Evolutionary conservation across 2,888 invertebrate species (phyloP), one percentile per base, ranked within the genome.

Genomic region (Eristalis intricaria): DNA sequence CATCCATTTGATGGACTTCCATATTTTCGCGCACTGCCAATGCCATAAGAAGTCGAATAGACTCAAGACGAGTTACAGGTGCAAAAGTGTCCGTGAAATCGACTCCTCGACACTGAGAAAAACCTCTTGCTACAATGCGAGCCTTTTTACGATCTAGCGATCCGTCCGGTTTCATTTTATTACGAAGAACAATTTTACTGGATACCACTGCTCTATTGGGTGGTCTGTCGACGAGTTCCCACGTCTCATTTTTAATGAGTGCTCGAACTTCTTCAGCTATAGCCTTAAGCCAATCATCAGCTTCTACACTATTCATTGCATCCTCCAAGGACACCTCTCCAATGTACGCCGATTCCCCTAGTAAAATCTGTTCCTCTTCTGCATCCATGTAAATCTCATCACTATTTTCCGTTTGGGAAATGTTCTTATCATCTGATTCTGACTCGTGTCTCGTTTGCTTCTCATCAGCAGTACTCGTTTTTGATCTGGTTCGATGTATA

Each of bases 161-260:
- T n/a, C n/a, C n/a, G 50, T 81, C 76, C 73, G 77, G 38, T 50
- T 77, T 68, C 11, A 78, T 23, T 26, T 82, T 86, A 60, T 74
- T 78, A n/a, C 22, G n/a, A n/a, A n/a, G n/a, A 32, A 82, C 69
- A 60, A 82, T 19, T 65, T 75, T 73, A 35, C 71, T 63, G 4
- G 76, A 71, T 15, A 81, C 77, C 23, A 75, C 43, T 43, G 22
- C 26, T 65, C 70, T 78, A 35, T 76, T 64, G 10, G 22, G 15
- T 50, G 26, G 26, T 26, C 3, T 26, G 26, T 26, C 69, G 64
- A 56, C 74, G 68, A 43, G 43, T 15, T 43, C 43, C 43, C 43
- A 43, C 3, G 43, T 43, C 43, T n/a, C n/a, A 15, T 43, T 43
- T n/a, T 43, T 43, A n/a, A 43, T 43, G 43, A 15, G 43, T 58